Conservation (phyloP, 2,888 invertebrate species). For the Fragum whitleyi region DNA sequence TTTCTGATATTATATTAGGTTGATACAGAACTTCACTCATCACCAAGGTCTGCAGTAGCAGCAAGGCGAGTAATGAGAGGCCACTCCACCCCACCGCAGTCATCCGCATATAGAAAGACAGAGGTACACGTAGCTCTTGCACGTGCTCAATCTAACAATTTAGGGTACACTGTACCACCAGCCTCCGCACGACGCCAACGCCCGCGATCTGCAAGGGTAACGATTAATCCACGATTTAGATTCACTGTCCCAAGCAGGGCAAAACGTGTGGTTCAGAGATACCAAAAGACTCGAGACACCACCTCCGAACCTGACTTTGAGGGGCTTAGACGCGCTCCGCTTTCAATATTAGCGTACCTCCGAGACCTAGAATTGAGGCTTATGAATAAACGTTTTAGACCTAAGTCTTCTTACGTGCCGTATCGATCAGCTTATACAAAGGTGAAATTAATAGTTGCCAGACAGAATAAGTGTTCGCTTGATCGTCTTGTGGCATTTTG, state of each 20-base stretch:
- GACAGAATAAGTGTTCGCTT: conserved; percentile 22
- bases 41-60: conserved; percentile 75
- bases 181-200: conserved; percentile 53
- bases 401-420: conserved; percentile 51
- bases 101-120: conserved; percentile 34
- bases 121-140: conserved; percentile 66
- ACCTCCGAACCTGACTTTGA: conserved; percentile 44
- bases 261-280: conserved; percentile 20
- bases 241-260: conserved; percentile 42
- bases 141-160: conserved; percentile 60
- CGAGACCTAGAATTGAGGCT: conserved; percentile 59
- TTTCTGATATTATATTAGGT: conserved; percentile 72
- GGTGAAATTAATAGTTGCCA: conserved; percentile 57
- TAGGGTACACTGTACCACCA: conserved; percentile 63
- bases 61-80: conserved; percentile 73
- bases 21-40: conserved; percentile 75
- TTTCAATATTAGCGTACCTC: conserved; percentile 64
- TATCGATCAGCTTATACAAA: conserved; percentile 57
- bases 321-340: conserved; percentile 67
- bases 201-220: conserved; percentile 55
- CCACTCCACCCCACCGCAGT: conserved; percentile 59
- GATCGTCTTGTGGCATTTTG: conserved; percentile 12
- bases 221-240: conserved; percentile 60
- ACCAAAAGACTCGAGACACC: conserved; percentile 37
- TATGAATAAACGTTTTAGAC: conserved; percentile 40